Conservation (phyloP, 2,888 invertebrate species). For the Cynaeus angustus region DNA sequence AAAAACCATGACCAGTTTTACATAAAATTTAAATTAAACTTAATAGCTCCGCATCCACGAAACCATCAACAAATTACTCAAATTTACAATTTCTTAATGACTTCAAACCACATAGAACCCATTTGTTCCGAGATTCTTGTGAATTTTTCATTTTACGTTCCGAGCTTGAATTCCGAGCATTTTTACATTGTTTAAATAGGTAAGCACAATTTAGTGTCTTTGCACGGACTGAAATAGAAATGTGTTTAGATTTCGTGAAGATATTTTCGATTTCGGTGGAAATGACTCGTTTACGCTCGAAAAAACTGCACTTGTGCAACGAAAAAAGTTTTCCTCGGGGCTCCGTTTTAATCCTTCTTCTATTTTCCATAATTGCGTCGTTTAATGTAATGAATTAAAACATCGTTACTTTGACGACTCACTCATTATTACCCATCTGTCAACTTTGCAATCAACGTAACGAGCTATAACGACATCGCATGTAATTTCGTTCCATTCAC, state of each 20-base stretch:
- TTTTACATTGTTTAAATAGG: not conserved
- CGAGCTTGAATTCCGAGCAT: not conserved
- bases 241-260: not conserved
- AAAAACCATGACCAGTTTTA: slow-evolving; percentile 6
- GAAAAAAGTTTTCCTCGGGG: no score
- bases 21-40: slow-evolving; percentile 32
- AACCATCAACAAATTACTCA: not conserved
- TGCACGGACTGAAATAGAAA: not conserved
- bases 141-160: not conserved
- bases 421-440: no score
- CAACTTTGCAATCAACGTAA: no score
- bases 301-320: not conserved
- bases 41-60: slow-evolving; percentile 9
- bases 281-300: not conserved
- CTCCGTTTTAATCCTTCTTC: no score
- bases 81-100: no score
- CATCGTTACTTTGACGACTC: no score
- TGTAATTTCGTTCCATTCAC: no score
- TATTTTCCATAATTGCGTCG: no score
- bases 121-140: not conserved
- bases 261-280: not conserved
- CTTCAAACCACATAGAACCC: not conserved
- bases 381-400: no score
- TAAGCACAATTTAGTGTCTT: not conserved
- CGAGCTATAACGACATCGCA: no score